A percentile compares a stretch with the other conserved stretches of the same genome.
Evolutionary conservation across 2,888 invertebrate genomes (phyloP).

Genomic region (Arge pagana): DNA sequence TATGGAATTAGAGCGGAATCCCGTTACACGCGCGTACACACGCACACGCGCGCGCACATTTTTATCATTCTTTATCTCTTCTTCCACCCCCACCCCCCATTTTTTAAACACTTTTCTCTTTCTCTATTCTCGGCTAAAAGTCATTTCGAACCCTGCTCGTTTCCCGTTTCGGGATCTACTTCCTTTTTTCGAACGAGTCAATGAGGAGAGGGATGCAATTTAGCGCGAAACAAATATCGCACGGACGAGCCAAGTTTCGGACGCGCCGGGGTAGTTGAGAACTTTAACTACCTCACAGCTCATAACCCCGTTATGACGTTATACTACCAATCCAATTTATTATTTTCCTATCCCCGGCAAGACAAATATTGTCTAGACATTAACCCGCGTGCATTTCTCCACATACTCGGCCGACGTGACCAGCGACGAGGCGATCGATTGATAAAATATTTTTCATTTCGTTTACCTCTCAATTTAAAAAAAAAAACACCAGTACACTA

Average conservation of each 20-base stretch:
- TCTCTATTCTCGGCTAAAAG: not conserved
- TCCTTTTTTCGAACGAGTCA: constrained; percentile 19
- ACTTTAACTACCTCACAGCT: constrained; percentile 54
- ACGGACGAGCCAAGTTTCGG: constrained; percentile 35
- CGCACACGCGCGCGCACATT: too few species aligned
- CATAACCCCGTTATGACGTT: constrained; percentile 53
- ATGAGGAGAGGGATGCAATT: constrained; percentile 38
- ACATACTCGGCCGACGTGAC: too few species aligned
- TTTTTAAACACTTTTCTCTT: not conserved
- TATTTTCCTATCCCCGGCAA: constrained; percentile 47
- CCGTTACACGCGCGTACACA: too few species aligned
- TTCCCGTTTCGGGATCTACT: constrained; percentile 31
- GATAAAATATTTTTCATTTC: too few species aligned
- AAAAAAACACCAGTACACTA: too few species aligned
- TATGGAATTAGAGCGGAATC: too few species aligned
- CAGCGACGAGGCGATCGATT: too few species aligned
- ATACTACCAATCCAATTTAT: constrained; percentile 38
- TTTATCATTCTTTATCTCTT: constrained; percentile 5
- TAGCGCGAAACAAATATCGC: constrained; percentile 50
- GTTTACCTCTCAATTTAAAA: too few species aligned
- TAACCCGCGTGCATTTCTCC: constrained; percentile 1
- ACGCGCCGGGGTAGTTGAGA: constrained; percentile 45
- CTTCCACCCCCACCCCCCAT: constrained; percentile 21
- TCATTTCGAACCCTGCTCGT: too few species aligned
- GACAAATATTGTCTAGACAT: constrained; percentile 51